Base-by-base conservation (phyloP, 2,888 invertebrate species). In the Euzetes globulus region DNA sequence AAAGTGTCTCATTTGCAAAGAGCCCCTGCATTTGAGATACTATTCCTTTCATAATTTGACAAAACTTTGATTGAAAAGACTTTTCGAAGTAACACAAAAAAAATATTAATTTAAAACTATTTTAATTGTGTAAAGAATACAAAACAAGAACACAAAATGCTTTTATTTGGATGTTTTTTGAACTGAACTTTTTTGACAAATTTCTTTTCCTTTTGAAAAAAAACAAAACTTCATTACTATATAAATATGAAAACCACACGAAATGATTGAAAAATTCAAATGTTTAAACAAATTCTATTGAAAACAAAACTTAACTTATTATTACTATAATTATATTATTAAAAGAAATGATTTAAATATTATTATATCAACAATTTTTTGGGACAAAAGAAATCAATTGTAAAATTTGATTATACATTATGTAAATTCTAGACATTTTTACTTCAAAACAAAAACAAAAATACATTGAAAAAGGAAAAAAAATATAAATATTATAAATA, bases 401-500 rank as follows among this genome's bases (percentile, higher is more conserved):
- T 68, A 68, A 68, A 68, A 45, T 68, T 68, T 60, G 29, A 68
- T 68, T 68, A 68, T 68, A 68, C 68, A 68, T 68, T 68, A 41
- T 68, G 68, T 68, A 68, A 68, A 68, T 68, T 68, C 68, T 68
- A 68, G 68, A 37, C 41, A 68, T 68, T 68, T 68, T 68, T 68
- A 68, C 68, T 68, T 68, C 22, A 63, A 29, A 41, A 68, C n/a
- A n/a, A 19, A 33, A 22, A n/a, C 22, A 17, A 55, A 7, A 33
- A 60, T 15, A 60, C 60, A 60, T 29, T n/a, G 6, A 60, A n/a
- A 60, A 9, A 29, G n/a, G 25, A 60, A 27, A 27, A 17, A 58
- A 27, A 60, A 55, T 22, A 60, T 22, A 60, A 60, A 27, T 58
- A 25, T 25, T 58, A 58, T 58, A 52, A 19, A 52, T 52, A 52